phyloP scores from a whole-genome alignment of 2,113 vertebrate species.

The Scalopus aquaticus region DNA sequence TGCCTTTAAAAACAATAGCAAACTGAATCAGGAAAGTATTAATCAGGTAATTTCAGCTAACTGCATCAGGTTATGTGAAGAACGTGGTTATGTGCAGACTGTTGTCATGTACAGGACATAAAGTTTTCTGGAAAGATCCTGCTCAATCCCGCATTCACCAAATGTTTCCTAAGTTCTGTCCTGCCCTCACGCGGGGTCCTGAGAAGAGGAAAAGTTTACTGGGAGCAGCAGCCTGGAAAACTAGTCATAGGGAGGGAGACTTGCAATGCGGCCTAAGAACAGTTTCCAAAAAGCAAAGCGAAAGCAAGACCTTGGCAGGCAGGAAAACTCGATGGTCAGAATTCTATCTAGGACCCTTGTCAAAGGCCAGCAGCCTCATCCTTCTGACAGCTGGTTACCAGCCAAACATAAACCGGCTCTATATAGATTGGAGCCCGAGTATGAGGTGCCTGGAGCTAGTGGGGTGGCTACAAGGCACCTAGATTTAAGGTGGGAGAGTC shows the following conservation, averaged over 20 bases:
- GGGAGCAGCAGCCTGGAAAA: not conserved
- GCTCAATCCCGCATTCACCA: not conserved
- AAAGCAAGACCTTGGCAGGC: not conserved
- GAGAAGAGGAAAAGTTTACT: not conserved
- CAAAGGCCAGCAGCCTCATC: not conserved
- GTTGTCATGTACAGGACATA: not conserved
- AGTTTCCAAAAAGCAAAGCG: not conserved
- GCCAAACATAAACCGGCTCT: no score
- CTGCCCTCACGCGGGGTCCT: fast-evolving
- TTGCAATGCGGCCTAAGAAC: not conserved
- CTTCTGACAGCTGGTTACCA: not conserved
- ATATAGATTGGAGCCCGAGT: not conserved
- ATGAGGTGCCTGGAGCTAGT: not conserved
- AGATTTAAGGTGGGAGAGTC: not conserved
- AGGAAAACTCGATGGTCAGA: not conserved
- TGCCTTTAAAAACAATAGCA: not conserved
- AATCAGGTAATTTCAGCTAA: not conserved
- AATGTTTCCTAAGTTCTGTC: not conserved
- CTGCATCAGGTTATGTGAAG: not conserved
- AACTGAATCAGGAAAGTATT: not conserved
- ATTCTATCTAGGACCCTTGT: not conserved
- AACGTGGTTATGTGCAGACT: no score
- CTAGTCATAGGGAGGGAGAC: not conserved
- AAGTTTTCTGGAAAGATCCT: not conserved
- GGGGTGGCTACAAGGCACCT: not conserved